phyloP scores from a whole-genome alignment of 1,140 invertebrate species.

The Kradibia gibbosae region DNA sequence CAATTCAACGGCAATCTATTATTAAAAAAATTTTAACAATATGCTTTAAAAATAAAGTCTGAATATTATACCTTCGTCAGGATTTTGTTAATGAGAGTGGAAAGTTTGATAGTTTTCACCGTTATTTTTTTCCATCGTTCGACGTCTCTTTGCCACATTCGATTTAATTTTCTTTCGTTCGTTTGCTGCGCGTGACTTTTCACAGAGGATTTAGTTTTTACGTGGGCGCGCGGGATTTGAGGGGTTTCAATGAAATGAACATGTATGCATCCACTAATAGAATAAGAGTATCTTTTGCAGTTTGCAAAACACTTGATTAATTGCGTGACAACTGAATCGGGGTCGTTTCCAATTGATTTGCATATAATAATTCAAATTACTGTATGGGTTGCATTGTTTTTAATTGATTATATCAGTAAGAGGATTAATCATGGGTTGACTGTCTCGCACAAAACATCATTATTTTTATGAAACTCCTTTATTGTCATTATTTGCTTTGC shows the following conservation, averaged over 20 bases:
- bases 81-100: slow-evolving; percentile 32
- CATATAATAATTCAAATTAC: slow-evolving; percentile 11
- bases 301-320: slow-evolving; percentile 1
- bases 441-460: too few species aligned
- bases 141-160: background rate
- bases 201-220: slow-evolving; percentile 16
- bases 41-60: background rate
- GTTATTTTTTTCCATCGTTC: background rate
- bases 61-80: too few species aligned
- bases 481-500: background rate
- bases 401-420: background rate
- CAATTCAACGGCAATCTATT: background rate
- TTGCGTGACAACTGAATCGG: background rate
- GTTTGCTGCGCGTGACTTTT: background rate
- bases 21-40: background rate
- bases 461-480: background rate
- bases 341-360: slow-evolving; percentile 21
- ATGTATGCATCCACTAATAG: slow-evolving; percentile 12
- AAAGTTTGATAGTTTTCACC: slow-evolving; percentile 9
- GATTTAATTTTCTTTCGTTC: slow-evolving; percentile 16
- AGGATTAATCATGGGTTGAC: background rate
- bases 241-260: background rate
- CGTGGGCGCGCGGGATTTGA: background rate
- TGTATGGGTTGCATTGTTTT: background rate
- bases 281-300: slow-evolving; percentile 25